Conservation (phyloP, 35 echinoderm and acorn worm species). For the Ophioderma brevispina region DNA sequence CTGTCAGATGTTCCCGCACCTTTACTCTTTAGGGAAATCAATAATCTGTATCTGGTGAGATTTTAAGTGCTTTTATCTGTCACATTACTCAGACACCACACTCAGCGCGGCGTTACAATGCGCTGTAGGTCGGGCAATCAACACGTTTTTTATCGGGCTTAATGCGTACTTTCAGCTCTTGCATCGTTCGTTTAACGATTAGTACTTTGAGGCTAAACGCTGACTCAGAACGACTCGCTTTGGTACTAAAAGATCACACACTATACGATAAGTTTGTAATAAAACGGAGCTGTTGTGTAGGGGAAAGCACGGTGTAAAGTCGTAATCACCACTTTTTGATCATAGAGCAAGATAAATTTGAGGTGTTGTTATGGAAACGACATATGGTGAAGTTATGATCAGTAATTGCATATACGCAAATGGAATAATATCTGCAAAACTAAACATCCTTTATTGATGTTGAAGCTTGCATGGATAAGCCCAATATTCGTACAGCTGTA, state of each 20-base stretch:
- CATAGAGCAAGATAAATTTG: too few relatives aligned
- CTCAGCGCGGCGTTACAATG: background rate
- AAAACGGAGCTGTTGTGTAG: background rate
- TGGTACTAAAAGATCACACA: too few relatives aligned
- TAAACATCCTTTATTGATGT: too few relatives aligned
- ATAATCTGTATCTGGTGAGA: background rate
- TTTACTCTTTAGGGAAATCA: slow-evolving; percentile 11
- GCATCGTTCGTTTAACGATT: slow-evolving; percentile 1
- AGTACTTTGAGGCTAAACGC: background rate
- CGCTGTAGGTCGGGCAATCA: background rate
- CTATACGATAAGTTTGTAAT: too few relatives aligned
- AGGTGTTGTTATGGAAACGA: too few relatives aligned
- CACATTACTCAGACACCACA: background rate
- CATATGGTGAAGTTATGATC: too few relatives aligned
- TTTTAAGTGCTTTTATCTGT: slow-evolving; percentile 7
- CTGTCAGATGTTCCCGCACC: background rate
- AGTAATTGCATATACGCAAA: background rate
- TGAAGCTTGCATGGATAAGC: too few relatives aligned
- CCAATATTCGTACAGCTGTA: background rate
- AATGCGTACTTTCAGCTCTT: background rate
- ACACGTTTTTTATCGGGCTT: background rate
- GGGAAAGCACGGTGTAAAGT: too few relatives aligned
- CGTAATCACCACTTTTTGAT: too few relatives aligned
- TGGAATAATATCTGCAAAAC: background rate
- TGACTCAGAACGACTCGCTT: background rate